Conservation (phyloP, 2,797 vertebrate genomes). For the Mormyrops boulengeri region DNA sequence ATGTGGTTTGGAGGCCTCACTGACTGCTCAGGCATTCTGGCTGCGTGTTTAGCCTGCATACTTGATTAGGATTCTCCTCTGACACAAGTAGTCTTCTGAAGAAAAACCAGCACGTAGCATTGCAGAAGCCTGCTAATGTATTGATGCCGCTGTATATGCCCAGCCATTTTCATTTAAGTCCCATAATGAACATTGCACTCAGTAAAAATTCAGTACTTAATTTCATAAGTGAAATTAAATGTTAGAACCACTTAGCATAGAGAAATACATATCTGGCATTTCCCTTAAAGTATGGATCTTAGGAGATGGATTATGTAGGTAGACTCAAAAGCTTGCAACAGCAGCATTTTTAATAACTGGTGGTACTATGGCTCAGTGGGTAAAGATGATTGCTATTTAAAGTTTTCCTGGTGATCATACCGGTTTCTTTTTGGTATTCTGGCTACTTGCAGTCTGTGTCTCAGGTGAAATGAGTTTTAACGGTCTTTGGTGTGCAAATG, state of each 20-base stretch:
- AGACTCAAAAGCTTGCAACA: background rate
- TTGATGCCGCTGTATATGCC: background rate
- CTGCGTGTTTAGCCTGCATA: constrained; percentile 21
- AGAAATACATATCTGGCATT: background rate
- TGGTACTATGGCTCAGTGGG: background rate
- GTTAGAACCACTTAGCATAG: background rate
- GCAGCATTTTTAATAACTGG: background rate
- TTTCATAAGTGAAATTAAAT: background rate
- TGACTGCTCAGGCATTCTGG: constrained; percentile 43
- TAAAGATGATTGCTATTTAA: background rate
- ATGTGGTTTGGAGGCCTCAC: background rate
- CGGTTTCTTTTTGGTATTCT: background rate
- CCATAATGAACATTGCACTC: background rate
- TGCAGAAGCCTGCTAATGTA: background rate
- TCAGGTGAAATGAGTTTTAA: background rate
- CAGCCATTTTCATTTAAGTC: background rate
- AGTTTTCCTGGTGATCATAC: background rate
- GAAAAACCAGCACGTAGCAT: background rate
- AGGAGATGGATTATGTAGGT: background rate
- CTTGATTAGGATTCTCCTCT: constrained; percentile 26
- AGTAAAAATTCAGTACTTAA: background rate
- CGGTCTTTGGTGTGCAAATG: background rate
- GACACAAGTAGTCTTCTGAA: background rate
- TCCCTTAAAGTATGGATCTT: background rate
- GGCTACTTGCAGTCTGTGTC: background rate